Base-by-base conservation (phyloP, 2,113 vertebrate genomes). In the Spizaetus ornatus region DNA sequence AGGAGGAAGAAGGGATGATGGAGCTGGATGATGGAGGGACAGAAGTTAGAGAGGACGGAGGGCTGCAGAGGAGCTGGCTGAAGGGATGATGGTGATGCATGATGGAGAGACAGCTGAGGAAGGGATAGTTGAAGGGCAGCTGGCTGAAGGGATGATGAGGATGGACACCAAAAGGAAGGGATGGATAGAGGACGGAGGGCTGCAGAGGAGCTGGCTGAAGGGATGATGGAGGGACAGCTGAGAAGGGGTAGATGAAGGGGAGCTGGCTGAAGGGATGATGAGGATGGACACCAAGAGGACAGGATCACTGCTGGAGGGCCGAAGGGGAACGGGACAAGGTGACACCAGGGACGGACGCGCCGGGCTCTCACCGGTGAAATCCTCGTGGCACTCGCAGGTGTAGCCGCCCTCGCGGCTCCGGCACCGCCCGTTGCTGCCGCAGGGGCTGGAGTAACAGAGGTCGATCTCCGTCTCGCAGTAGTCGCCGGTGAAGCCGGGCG, bases 391-490 rank as follows among this genome's bases (percentile, higher is more conserved):
- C 91, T 99, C 98, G 93, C 99, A 99, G 95, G 99, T 99, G 97
- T 98, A 99, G 25, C 99, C 99, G 2, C 99, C 99, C 97, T 99
- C 99, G 3, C 98, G 98, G 96, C 98, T 99, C 78, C 98, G 98
- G 97, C 99, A 99, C 61, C 96, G 94, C 3, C 99, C 99, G 16
- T 99, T 97, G 67, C 74, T 73, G 10, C 99, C 99, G 13, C 99
- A 99, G 81, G 99, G 99, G 94, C 98, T 98, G 8, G 99, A 99
- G 97, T 99, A 99, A 97, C 99, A 99, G 47, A 99, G 99, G 96
- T 99, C 99, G 18, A 99, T 99, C 98, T 99, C 99, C 0, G 99
- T 99, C 98, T 99, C 99, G 3, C 99, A 99, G 98, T 99, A 99
- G 95, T 99, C 99, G 0, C 99, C 99, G 0, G 99, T 99, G 97